Evolutionary conservation across 2,113 vertebrate species (phyloP), one percentile per base, ranked within the genome.

Genomic region (Todiramphus chloris): DNA sequence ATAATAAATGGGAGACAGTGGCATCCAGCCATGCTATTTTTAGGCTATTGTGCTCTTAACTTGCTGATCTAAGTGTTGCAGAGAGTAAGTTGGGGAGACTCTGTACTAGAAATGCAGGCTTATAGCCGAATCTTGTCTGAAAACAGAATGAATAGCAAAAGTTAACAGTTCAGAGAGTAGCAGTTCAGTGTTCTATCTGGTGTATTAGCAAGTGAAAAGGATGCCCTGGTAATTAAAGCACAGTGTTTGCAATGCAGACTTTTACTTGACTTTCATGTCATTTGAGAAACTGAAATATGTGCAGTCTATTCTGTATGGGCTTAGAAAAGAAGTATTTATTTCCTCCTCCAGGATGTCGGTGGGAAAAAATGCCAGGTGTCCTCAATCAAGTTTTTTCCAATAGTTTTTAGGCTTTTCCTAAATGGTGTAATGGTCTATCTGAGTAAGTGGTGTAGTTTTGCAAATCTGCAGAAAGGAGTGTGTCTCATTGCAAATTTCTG

Each of bases 11-110:
- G 79, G 83, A 96, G 85, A 93, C 56, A 33, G 83, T 85, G 88
- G 94, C 88, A 60, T 87, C 15, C 59, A 93, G 94, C 83, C 93
- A 91, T 79, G 76, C 90, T 92, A 92, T 93, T 93, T 96, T 92
- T 95, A 94, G 93, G 51, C 66, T 18, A 83, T 92, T 91, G 84
- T 97, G 70, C 90, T 92, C 64, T 95, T 88, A 81, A 96, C 88
- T 96, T 96, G 93, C 95, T 97, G 96, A 96, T 95, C 66, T 96
- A 83, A 96, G 56, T 95, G 88, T 94, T 97, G 73, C 93, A 95
- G 93, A 50, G 94, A 87, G 80, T 90, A 68, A 92, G 43, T 58
- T 66, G 39, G 83, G 73, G 90, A 93, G 95, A 86, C 53, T 13
- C 46, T 85, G 46, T 77, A 75, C 64, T 93, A 78, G 63, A 95